These are phyloP conservation scores for Brachionus rotundiformis DNA, from an alignment of 1,140 invertebrate genomes.

Conservation along the genomic window DNA sequence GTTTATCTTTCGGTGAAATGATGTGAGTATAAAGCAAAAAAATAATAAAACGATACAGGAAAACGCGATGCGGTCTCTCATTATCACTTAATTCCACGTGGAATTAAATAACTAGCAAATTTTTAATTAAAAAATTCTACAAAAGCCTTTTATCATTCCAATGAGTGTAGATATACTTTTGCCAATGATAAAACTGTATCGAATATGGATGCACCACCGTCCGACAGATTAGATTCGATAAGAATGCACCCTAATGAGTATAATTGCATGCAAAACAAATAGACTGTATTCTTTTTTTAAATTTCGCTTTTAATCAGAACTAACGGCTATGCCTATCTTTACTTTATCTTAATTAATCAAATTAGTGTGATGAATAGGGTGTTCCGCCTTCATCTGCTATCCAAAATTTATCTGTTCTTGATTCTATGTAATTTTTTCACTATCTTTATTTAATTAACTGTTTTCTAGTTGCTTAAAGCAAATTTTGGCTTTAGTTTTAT, in stretches of 20 bases:
- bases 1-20: constrained; percentile 46
- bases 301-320: background rate
- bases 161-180: background rate
- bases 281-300: background rate
- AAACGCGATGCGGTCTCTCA: background rate
- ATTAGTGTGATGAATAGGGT: background rate
- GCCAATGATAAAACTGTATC: background rate
- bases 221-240: constrained; percentile 11
- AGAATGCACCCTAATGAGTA: background rate
- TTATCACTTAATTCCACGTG: constrained; percentile 26
- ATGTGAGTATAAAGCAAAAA: background rate
- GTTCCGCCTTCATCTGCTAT: constrained; percentile 16
- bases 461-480: background rate
- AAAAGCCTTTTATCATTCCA: background rate
- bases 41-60: constrained; percentile 22
- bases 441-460: constrained; percentile 15
- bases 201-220: background rate
- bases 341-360: constrained; percentile 8
- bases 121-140: constrained; percentile 9
- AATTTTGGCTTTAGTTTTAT: background rate
- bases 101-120: constrained; percentile 43
- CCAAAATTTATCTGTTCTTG: background rate
- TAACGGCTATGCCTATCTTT: background rate
- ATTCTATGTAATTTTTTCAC: background rate
- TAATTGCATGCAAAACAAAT: constrained; percentile 19